Base-by-base conservation (phyloP, 1,140 invertebrate genomes). In the Diachasma alloeum region DNA sequence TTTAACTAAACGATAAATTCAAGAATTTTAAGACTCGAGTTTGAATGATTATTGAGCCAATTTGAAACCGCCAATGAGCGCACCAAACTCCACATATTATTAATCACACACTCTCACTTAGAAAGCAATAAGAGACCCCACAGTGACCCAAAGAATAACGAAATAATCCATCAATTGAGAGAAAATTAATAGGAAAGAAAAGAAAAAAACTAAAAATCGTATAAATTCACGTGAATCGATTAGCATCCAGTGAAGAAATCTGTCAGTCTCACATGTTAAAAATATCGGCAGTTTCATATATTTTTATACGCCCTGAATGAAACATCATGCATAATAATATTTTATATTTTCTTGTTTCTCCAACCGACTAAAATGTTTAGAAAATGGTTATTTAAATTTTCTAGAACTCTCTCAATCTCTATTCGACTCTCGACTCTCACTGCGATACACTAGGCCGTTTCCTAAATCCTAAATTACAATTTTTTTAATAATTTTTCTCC, bases 231-330 rank as follows among this genome's bases (percentile, higher is more conserved):
- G 72, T 69, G 56, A 77, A 69, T 63, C 70, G 59, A 76, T 72
- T 78, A 73, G 74, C 69, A 74, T 76, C 59, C 74, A 78, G 59
- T 71, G 68, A 78, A 78, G 67, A 59, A 78, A 73, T 75, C 74
- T 75, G 63, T 78, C 77, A 78, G 77, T 78, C 77, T 78, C 77
- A 78, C 74, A 67, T 73, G 56, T 78, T 75, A 75, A 78, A 78
- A 78, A 78, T 78, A 78, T 78, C 73, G 77, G 77, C 77, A 78
- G 77, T 78, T 75, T 78, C 53, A 74, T 77, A 22, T 63, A 71
- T 46, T 76, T 68, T 66, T 68, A 67, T 77, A 77, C 72, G 56
- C 59, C 70, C 75, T 72, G 68, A 72, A 72, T 72, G 75, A 67
- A 76, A 76, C 56, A 59, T 46, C 56, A 76, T 71, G 74, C 74